Evolutionary conservation across 2,888 invertebrate species (phyloP).

Genomic region (Apodemia zela): DNA sequence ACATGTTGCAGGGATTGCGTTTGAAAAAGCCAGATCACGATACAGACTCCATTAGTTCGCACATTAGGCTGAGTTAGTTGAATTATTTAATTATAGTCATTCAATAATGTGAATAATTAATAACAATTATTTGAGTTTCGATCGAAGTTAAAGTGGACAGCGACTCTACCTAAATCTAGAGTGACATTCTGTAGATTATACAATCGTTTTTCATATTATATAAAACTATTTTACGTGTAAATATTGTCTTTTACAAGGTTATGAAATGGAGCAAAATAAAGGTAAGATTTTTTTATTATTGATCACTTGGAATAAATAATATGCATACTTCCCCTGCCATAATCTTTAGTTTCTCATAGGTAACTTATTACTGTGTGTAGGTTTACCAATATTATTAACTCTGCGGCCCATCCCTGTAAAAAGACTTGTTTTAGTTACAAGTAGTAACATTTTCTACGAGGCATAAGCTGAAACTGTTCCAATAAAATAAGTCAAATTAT

Average conservation of each 20-base stretch:
- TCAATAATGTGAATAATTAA: slow-evolving; percentile 75
- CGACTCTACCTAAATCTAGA: slow-evolving; percentile 50
- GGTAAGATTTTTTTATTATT: slow-evolving; percentile 44
- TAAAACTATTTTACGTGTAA: slow-evolving; percentile 21
- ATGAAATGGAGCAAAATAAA: slow-evolving; percentile 63
- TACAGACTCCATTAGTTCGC: slow-evolving; percentile 76
- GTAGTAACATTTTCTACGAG: too few relatives aligned
- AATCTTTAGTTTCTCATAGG: too few relatives aligned
- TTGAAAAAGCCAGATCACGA: slow-evolving; percentile 66
- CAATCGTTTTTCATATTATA: slow-evolving; percentile 13
- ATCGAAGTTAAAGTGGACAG: slow-evolving; percentile 50
- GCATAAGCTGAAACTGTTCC: too few relatives aligned
- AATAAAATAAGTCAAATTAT: too few relatives aligned
- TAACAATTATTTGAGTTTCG: slow-evolving; percentile 61
- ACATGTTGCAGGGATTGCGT: slow-evolving; percentile 57
- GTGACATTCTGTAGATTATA: slow-evolving; percentile 49
- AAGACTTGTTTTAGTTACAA: too few relatives aligned
- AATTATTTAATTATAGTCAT: slow-evolving; percentile 80
- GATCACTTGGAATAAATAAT: too few relatives aligned
- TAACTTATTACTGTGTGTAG: too few relatives aligned
- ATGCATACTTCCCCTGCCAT: too few relatives aligned
- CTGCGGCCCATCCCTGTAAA: too few relatives aligned
- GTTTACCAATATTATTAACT: too few relatives aligned
- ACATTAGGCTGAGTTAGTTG: slow-evolving; percentile 76
- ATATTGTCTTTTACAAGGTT: background rate